Evolutionary conservation across 2,797 vertebrate genomes (phyloP), one percentile per base, ranked within the genome.

Genomic region (Mastacembelus armatus): DNA sequence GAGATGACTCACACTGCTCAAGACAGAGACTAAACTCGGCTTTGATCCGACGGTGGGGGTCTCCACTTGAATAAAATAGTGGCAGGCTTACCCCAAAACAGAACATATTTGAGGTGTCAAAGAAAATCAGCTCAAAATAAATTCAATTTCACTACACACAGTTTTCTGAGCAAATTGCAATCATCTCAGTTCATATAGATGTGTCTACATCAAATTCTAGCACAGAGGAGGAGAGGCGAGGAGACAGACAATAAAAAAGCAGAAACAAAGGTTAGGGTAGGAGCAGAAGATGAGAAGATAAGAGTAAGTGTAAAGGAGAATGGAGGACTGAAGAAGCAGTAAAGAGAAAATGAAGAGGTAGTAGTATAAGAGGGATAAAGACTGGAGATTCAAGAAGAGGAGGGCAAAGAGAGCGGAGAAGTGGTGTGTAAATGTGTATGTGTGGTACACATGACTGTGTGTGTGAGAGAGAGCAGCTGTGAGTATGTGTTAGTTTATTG

Each of bases 401-500:
- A 79, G 71, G 61, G 60, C 51, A 62, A 30, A 21, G 54, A 65
- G 58, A 71, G 24, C 26, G 58, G 42, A 50, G 48, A 45, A 44
- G 24, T 59, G 40, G 42, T 66, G 83, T 71, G 63, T 69, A 15
- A 35, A 18, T 40, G 54, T 65, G 70, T 67, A 60, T 51, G 55
- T 58, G 51, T 64, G 66, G 40, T 39, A 55, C 16, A 24, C 30
- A 26, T 36, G 52, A 35, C 48, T 21, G 40, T 47, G 52, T 36
- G 61, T 44, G 39, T 26, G 47, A 65, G 59, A 33, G 59, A n/a
- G 36, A 66, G 69, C 78, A 76, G 66, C 73, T 61, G 72, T 83
- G 84, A 86, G 86, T 70, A 78, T 83, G 84, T 88, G 92, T 90
- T 81, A 81, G 82, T 82, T 91, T 92, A 94, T 93, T 92, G 92